phyloP scores from a whole-genome alignment of 2,797 vertebrate species.

The Scarus forsteni region DNA sequence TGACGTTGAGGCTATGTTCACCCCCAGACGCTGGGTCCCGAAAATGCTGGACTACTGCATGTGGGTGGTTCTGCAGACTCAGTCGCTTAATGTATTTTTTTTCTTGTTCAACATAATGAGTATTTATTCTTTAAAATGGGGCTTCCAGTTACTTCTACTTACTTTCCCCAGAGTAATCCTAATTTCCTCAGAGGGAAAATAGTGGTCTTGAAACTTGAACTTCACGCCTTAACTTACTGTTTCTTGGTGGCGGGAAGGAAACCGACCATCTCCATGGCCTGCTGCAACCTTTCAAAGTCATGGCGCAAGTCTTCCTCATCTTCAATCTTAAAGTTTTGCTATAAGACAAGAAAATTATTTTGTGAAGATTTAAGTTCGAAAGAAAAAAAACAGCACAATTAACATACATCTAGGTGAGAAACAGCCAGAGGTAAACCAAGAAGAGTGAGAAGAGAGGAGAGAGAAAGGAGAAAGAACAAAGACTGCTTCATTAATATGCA shows the following conservation, averaged over 20 bases:
- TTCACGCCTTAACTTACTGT: conserved; percentile 86
- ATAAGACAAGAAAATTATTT: conserved; percentile 17
- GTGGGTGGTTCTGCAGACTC: too few relatives aligned
- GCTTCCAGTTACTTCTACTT: too few relatives aligned
- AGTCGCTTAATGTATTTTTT: too few relatives aligned
- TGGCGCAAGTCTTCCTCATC: conserved; percentile 96
- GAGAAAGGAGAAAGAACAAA: conserved; percentile 56
- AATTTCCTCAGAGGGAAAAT: too few relatives aligned
- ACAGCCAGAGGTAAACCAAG: neutral
- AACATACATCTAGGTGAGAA: conserved; percentile 17
- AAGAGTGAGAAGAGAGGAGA: conserved; percentile 7
- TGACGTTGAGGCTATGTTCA: too few relatives aligned
- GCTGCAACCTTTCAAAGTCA: conserved; percentile 97
- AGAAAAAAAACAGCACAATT: neutral
- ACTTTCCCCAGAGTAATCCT: too few relatives aligned
- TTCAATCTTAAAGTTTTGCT: conserved; percentile 99
- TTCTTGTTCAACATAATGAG: too few relatives aligned
- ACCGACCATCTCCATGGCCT: conserved; percentile 99
- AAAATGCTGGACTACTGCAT: too few relatives aligned
- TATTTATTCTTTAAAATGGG: too few relatives aligned
- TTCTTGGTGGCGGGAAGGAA: conserved; percentile 96
- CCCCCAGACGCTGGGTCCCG: too few relatives aligned
- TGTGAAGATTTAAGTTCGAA: neutral
- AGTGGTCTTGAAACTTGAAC: neutral
- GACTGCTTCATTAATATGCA: conserved; percentile 67